Evolutionary conservation across 1,140 invertebrate genomes (phyloP).

Genomic region (Drosophila tristis): DNA sequence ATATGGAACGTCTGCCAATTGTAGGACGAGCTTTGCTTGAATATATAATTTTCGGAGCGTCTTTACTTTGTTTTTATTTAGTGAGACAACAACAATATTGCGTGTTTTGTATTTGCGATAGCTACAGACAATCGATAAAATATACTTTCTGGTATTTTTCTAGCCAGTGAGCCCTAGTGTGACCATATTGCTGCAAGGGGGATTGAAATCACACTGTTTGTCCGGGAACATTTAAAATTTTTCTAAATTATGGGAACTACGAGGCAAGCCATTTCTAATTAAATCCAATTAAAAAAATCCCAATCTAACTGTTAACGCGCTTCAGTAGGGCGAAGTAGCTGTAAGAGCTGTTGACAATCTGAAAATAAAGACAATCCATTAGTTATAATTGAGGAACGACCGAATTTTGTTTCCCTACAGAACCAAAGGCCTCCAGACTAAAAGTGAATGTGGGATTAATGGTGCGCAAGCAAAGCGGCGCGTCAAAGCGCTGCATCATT

Average conservation of each 20-base stretch:
- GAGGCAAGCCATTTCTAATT: background rate
- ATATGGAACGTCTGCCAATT: no score
- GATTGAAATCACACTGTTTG: background rate
- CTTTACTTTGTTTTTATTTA: no score
- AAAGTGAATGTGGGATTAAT: slow-evolving; percentile 60
- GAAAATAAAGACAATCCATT: slow-evolving; percentile 26
- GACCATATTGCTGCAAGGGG: background rate
- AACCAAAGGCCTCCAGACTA: slow-evolving; percentile 65
- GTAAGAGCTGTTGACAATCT: slow-evolving; percentile 80
- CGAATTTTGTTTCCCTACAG: slow-evolving; percentile 45
- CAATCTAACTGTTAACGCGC: slow-evolving; percentile 63
- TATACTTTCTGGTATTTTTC: background rate
- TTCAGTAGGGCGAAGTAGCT: slow-evolving; percentile 78
- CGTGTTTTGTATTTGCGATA: no score
- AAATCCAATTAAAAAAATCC: background rate
- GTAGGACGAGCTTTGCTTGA: no score
- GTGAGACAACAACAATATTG: no score
- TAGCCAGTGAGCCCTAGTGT: background rate
- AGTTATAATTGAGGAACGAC: background rate
- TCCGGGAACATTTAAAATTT: background rate
- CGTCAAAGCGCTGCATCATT: slow-evolving; percentile 67
- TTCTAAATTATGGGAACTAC: no score
- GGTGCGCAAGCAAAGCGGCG: slow-evolving; percentile 44
- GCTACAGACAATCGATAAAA: background rate
- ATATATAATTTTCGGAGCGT: no score